Evolutionary conservation across 2,113 vertebrate genomes (phyloP), one percentile per base, ranked within the genome.

Genomic region (Centrocercus urophasianus): DNA sequence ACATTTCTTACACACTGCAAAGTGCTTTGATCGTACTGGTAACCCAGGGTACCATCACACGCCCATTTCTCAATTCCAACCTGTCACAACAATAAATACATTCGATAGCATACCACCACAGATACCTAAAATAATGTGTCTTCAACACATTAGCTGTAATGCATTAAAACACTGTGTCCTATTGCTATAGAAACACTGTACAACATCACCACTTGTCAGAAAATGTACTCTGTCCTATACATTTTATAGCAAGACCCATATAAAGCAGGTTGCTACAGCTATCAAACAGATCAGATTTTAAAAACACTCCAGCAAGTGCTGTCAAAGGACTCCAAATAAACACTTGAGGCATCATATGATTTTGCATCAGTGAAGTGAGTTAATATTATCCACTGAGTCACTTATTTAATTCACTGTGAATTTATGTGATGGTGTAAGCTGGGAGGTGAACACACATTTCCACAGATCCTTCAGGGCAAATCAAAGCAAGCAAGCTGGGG

Each of bases 331-430:
- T 67, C 83, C 14, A 77, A 85, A 84, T 50, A 93, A 71, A 64
- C 19, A 42, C 76, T 93, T 79, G 42, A 88, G 74, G 73, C 86
- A 89, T 90, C 87, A 84, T 50, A 67, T 30, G 60, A 93, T 84
- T 90, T 82, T 92, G 79, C 84, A 83, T 82, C 81, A 70, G 86
- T 85, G 69, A 86, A 89, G 54, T 84, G 86, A 93, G 69, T 92
- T 93, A 87, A 88, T 72, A 90, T 86, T 83, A 88, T 32, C 65
- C 38, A 83, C 72, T 93, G 84, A 95, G 87, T 96, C 93, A 91
- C 70, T 59, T 7, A 34, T 90, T 47, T 76, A 88, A 85, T 54
- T 84, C 83, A 81, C 40, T 45, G 88, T 13, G 70, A 63, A 87
- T 78, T 84, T 67, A 66, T 38, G 40, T 47, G 72, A 65, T 72